phyloP scores from a whole-genome alignment of 2,113 vertebrate species.

The Laterallus jamaicensis region DNA sequence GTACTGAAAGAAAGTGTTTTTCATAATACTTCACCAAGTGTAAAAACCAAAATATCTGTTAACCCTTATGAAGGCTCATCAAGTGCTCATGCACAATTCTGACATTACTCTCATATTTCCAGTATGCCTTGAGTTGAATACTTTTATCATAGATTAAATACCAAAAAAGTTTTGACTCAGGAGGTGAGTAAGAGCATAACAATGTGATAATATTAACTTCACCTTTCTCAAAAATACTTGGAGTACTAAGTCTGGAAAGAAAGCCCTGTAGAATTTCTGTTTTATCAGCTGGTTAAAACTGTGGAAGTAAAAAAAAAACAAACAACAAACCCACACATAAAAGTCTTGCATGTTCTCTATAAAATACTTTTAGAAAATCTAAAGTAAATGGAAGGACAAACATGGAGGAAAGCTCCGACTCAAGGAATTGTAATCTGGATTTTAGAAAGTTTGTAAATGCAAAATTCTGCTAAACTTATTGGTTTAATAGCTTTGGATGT shows the following conservation, averaged over 20 bases:
- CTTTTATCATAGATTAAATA: not conserved
- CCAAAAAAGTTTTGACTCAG: not conserved
- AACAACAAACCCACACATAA: not conserved
- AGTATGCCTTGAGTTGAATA: not conserved
- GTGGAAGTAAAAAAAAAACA: not conserved
- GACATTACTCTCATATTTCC: not conserved
- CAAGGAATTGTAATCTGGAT: not conserved
- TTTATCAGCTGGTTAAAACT: not conserved
- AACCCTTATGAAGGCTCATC: not conserved
- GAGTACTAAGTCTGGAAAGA: not conserved
- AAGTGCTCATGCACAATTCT: not conserved
- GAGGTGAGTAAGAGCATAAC: not conserved
- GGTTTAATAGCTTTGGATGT: not conserved
- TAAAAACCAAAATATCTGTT: not conserved
- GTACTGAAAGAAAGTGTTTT: not conserved
- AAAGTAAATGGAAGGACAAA: not conserved
- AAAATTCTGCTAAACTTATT: not conserved
- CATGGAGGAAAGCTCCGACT: rapidly evolving
- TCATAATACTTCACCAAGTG: not conserved
- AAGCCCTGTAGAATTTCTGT: not conserved
- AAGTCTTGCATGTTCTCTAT: not conserved
- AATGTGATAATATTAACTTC: not conserved
- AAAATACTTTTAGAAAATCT: not conserved
- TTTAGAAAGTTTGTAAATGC: not conserved
- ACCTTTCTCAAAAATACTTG: not conserved